Conservation (phyloP, 2,797 vertebrate species). For the Otolemur crassicaudatus region DNA sequence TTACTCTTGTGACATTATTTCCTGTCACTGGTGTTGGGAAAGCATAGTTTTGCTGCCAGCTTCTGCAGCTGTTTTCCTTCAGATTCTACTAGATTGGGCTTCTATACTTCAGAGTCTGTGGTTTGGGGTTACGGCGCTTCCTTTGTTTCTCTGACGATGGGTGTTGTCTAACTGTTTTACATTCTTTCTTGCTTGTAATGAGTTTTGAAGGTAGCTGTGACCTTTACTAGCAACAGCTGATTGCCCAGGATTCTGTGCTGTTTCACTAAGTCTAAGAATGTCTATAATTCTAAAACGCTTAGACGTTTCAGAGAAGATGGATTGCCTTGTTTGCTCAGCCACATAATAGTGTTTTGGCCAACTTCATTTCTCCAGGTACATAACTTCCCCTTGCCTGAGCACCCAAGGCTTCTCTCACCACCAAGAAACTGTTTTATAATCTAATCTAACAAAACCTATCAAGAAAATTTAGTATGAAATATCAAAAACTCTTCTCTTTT, state of each 20-base stretch:
- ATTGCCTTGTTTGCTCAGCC: background rate
- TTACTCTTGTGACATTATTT: background rate
- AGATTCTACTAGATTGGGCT: background rate
- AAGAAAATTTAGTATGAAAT: conserved; percentile 5
- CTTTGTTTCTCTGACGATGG: background rate
- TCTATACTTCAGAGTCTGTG: background rate
- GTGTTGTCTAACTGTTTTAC: background rate
- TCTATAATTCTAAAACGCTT: background rate
- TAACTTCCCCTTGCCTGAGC: background rate
- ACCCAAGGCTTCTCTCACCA: background rate
- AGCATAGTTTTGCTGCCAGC: background rate
- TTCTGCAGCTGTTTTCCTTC: background rate
- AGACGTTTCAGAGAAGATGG: background rate
- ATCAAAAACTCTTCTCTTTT: background rate
- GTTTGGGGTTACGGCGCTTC: background rate
- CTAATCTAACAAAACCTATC: background rate
- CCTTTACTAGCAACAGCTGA: background rate
- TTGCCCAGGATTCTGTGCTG: background rate
- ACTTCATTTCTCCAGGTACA: conserved; percentile 2
- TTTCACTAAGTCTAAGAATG: background rate
- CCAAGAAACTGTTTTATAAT: background rate
- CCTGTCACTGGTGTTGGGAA: background rate
- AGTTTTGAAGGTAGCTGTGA: background rate
- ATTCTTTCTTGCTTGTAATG: background rate
- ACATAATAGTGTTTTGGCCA: background rate